phyloP scores from a whole-genome alignment of 2,113 vertebrate species.

The Salvelinus namaycush region DNA sequence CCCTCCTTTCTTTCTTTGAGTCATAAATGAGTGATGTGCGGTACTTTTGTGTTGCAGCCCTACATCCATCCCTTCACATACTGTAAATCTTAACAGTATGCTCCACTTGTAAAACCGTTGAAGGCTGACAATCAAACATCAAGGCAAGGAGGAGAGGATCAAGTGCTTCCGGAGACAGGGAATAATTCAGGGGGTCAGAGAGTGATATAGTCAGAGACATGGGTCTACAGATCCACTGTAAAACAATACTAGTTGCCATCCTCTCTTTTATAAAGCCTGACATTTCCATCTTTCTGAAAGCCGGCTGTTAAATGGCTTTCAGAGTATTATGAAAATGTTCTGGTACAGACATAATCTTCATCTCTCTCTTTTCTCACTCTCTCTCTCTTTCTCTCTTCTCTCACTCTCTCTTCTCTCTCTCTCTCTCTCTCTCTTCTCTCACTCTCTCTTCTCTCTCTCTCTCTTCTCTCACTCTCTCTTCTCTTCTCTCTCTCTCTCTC shows the following conservation, averaged over 20 bases:
- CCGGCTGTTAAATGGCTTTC: constrained; percentile 14
- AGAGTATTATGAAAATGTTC: constrained; percentile 13
- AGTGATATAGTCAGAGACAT: too few relatives aligned
- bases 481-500: background rate
- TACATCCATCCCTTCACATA: constrained; percentile 40
- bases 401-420: background rate
- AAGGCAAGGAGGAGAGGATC: background rate
- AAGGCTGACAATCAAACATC: constrained; percentile 33
- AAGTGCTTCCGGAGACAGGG: background rate
- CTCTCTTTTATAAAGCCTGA: background rate
- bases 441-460: background rate
- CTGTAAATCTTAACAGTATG: constrained; percentile 42
- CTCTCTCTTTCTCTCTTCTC: background rate
- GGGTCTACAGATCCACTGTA: constrained; percentile 1
- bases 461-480: background rate
- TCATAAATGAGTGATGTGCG: constrained; percentile 40
- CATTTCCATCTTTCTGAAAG: constrained; percentile 17
- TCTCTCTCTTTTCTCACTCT: background rate
- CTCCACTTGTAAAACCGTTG: constrained; percentile 40
- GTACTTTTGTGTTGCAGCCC: constrained; percentile 50
- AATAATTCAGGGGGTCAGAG: too few relatives aligned
- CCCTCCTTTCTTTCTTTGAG: background rate
- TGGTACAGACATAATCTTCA: constrained; percentile 10
- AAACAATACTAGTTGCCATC: background rate
- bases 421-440: background rate